A percentile compares a stretch with the other conserved stretches of the same genome.
Conservation (phyloP, 2,797 vertebrate genomes). For the Chrysocyon brachyurus region DNA sequence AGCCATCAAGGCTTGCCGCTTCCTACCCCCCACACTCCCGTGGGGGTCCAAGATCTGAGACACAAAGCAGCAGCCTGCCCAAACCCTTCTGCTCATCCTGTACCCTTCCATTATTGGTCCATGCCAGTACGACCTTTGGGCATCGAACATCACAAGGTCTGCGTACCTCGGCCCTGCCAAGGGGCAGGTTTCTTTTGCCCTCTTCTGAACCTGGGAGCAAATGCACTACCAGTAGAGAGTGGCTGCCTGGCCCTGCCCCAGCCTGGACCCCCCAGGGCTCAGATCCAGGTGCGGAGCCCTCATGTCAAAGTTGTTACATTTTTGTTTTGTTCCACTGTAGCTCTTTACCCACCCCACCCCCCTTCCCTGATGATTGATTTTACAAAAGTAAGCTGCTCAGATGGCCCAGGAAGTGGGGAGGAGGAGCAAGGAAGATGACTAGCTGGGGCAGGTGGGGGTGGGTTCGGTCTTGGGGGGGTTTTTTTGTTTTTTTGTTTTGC, state of each 20-base stretch:
- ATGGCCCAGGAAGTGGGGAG: slow-evolving; percentile 27
- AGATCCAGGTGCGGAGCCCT: slow-evolving; percentile 64
- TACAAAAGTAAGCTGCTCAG: slow-evolving; percentile 76
- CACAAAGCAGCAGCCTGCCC: slow-evolving; percentile 54
- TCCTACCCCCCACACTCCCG: slow-evolving; percentile 40
- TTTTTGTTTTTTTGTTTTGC: background rate
- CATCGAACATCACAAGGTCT: background rate
- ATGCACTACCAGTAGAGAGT: slow-evolving; percentile 27
- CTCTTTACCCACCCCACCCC: background rate
- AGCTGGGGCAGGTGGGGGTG: background rate
- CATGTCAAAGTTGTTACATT: slow-evolving; percentile 55
- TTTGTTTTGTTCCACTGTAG: slow-evolving; percentile 75
- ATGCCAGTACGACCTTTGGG: background rate
- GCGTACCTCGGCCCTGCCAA: background rate
- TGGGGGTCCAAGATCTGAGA: slow-evolving; percentile 54
- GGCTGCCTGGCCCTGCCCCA: slow-evolving; percentile 58
- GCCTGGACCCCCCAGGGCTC: slow-evolving; percentile 70
- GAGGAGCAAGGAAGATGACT: background rate
- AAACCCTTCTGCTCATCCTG: background rate
- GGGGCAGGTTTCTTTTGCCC: background rate
- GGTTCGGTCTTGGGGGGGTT: background rate
- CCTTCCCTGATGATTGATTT: slow-evolving; percentile 63
- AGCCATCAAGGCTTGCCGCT: slow-evolving; percentile 61
- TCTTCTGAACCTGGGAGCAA: slow-evolving; percentile 30
- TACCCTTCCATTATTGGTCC: slow-evolving; percentile 20